A percentile compares a stretch with the other conserved stretches of the same genome.
These are phyloP conservation scores for Brachionus rubens DNA, from an alignment of 1,140 invertebrate species.

Conservation along the genomic window DNA sequence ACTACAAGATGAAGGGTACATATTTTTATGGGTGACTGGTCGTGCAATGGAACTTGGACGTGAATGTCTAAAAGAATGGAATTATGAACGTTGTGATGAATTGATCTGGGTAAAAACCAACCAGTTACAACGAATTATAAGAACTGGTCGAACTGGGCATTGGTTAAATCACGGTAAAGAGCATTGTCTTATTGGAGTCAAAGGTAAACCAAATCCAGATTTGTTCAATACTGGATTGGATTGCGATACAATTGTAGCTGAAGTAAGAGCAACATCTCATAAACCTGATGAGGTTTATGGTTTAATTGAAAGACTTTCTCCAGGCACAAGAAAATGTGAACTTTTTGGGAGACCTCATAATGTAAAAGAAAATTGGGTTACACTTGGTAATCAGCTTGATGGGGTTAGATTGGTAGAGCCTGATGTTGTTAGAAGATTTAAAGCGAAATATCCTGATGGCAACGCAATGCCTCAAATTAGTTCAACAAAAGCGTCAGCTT, in stretches of 20 bases:
- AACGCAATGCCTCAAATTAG: conserved; percentile 1
- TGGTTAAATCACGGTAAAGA: conserved; percentile 99
- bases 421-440: conserved; percentile 80
- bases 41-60: conserved; percentile 64
- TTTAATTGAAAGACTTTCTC: conserved; percentile 66
- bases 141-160: conserved; percentile 91
- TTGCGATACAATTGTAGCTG: conserved; percentile 95
- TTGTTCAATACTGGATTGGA: conserved; percentile 87
- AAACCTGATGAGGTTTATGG: conserved; percentile 98
- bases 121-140: conserved; percentile 90
- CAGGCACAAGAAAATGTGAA: conserved; percentile 91
- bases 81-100: conserved; percentile 92
- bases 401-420: conserved; percentile 89
- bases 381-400: conserved; percentile 87
- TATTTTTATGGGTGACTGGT: conserved; percentile 96
- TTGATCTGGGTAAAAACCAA: conserved; percentile 99
- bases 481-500: background rate
- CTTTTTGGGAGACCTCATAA: conserved; percentile 94
- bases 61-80: conserved; percentile 86
- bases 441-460: conserved; percentile 83
- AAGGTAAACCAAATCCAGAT: conserved; percentile 75
- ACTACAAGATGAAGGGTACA: conserved; percentile 88
- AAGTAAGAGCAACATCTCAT: conserved; percentile 91
- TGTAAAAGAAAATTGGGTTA: conserved; percentile 97
- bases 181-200: conserved; percentile 79